These are phyloP conservation scores for Lottia scabra DNA, from an alignment of 2,888 invertebrate genomes.

Conservation along the genomic window DNA sequence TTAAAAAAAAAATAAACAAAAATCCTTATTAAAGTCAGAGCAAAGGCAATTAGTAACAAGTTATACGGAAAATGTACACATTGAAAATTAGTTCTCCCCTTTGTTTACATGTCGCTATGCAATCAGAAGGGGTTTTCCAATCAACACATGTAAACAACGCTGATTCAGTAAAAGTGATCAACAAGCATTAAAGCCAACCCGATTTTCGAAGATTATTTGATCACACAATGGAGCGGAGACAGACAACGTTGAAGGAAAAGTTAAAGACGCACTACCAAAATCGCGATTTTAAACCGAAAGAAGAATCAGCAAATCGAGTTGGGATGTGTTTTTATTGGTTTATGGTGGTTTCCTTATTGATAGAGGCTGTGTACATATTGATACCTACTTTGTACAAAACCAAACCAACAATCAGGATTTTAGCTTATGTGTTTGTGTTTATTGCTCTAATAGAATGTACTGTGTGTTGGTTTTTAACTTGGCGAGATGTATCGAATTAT, in stretches of 20 bases:
- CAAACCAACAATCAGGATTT: neutral
- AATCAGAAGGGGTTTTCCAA: too few relatives aligned
- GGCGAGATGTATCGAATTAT: slow-evolving; percentile 40
- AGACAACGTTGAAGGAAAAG: slow-evolving; percentile 49
- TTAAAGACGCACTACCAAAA: slow-evolving; percentile 42
- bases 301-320: slow-evolving; percentile 31
- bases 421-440: slow-evolving; percentile 21
- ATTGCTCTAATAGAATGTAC: slow-evolving; percentile 33
- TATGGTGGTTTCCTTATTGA: slow-evolving; percentile 38
- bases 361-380: slow-evolving; percentile 42
- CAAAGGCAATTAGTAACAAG: too few relatives aligned
- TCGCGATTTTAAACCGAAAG: slow-evolving; percentile 44
- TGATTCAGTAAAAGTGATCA: too few relatives aligned
- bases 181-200: too few relatives aligned
- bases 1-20: too few relatives aligned
- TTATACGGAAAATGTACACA: too few relatives aligned
- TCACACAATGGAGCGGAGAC: slow-evolving; percentile 43
- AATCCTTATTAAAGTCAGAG: too few relatives aligned
- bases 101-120: too few relatives aligned
- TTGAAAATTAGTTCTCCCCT: too few relatives aligned
- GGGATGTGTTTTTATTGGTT: slow-evolving; percentile 42
- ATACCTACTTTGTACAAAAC: slow-evolving; percentile 40
- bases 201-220: too few relatives aligned
- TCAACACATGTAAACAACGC: too few relatives aligned
- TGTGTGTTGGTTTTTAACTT: slow-evolving; percentile 41